phyloP scores from a whole-genome alignment of 2,797 vertebrate genomes.

The Yasuhikotakia modesta region DNA sequence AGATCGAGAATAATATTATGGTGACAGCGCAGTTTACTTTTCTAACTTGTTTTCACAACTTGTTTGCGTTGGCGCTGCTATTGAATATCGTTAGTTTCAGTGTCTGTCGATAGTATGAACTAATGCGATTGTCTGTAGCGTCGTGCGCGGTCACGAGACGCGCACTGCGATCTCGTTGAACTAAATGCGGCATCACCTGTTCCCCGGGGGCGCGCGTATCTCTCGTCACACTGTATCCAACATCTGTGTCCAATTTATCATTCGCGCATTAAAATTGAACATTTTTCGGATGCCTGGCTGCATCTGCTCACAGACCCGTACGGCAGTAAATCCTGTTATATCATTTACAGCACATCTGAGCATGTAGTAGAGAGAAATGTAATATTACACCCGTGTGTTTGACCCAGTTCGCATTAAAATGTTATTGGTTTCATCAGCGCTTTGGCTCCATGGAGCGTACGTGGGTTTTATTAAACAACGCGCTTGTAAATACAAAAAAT shows the following conservation, averaged over 20 bases:
- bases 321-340: constrained; percentile 53
- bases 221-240: constrained; percentile 29
- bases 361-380: constrained; percentile 58
- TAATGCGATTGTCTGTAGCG: neutral
- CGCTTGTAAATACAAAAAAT: neutral
- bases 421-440: too few species aligned
- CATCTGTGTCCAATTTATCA: constrained; percentile 62
- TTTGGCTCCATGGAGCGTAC: constrained; percentile 19
- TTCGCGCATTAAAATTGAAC: constrained; percentile 46
- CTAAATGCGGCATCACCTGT: constrained; percentile 54
- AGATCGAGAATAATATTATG: neutral
- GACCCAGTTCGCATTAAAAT: constrained; percentile 40
- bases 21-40: constrained; percentile 20
- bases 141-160: constrained; percentile 8
- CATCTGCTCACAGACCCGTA: constrained; percentile 28
- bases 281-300: constrained; percentile 54
- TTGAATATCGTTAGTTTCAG: constrained; percentile 34
- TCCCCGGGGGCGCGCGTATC: constrained; percentile 43
- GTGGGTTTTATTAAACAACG: constrained; percentile 3
- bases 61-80: constrained; percentile 40
- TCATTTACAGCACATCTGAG: constrained; percentile 49
- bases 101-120: constrained; percentile 9
- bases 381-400: constrained; percentile 58
- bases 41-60: neutral
- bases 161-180: constrained; percentile 55